Evolutionary conservation across 2,797 vertebrate species (phyloP).

Genomic region (Lerista edwardsae): DNA sequence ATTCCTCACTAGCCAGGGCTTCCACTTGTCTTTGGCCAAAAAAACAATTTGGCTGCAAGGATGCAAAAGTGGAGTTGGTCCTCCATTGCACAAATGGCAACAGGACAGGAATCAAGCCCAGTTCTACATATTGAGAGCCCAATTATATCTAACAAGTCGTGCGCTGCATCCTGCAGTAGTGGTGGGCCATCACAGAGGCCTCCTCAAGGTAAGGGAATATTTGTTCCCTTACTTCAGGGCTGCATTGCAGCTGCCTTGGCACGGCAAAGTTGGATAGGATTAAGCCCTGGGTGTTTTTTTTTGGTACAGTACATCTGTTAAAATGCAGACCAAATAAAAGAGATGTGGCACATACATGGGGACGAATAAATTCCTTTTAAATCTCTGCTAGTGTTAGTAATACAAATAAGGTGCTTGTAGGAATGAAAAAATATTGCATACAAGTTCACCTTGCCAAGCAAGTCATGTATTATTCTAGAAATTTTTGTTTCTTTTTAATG

Average conservation of each 20-base stretch:
- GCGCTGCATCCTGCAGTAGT: no score
- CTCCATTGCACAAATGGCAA: not conserved
- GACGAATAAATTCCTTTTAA: conserved; percentile 10
- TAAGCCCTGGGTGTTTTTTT: no score
- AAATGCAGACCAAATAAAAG: not conserved
- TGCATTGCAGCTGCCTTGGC: no score
- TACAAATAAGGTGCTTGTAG: conserved; percentile 18
- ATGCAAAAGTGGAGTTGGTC: not conserved
- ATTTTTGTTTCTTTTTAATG: not conserved
- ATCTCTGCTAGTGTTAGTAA: conserved; percentile 11
- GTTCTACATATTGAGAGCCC: not conserved
- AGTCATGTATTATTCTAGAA: conserved; percentile 25
- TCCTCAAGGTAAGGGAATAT: no score
- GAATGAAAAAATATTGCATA: conserved; percentile 29
- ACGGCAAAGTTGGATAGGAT: no score
- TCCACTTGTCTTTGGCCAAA: not conserved
- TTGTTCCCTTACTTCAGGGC: no score
- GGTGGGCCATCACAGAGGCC: no score
- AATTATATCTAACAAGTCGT: no score
- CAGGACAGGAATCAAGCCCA: not conserved
- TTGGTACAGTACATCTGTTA: not conserved
- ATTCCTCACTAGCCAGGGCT: not conserved
- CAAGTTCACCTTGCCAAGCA: conserved; percentile 10
- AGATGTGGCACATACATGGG: no score
- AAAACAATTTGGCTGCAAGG: not conserved